Conservation (phyloP, 2,888 invertebrate species). For the Drosophila anomelani region DNA sequence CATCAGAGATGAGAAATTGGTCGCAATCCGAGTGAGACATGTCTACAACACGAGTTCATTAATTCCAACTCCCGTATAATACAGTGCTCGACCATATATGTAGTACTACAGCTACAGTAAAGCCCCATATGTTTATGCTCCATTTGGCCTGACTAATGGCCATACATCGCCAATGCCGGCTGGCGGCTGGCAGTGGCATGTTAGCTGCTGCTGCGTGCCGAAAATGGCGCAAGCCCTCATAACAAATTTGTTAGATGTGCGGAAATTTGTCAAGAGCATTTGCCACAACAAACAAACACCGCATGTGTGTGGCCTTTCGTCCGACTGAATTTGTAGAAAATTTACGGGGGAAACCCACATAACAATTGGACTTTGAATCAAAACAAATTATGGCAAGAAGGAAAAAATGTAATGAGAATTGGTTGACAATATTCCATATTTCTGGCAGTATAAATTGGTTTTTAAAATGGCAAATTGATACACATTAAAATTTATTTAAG, state of each 20-base stretch:
- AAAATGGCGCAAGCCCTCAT: slow-evolving; percentile 62
- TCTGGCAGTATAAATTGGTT: not conserved
- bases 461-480: not conserved
- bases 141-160: slow-evolving; percentile 67
- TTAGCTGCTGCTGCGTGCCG: slow-evolving; percentile 28
- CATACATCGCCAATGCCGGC: slow-evolving; percentile 21
- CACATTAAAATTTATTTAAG: too few relatives aligned
- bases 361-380: not conserved
- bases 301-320: slow-evolving; percentile 15
- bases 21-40: slow-evolving; percentile 54
- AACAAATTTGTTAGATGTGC: slow-evolving; percentile 69
- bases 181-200: slow-evolving; percentile 25
- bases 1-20: slow-evolving; percentile 44
- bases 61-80: slow-evolving; percentile 52
- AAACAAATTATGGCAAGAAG: slow-evolving; percentile 6
- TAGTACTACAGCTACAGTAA: not conserved
- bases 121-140: slow-evolving; percentile 39
- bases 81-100: slow-evolving; percentile 12
- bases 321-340: slow-evolving; percentile 6
- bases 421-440: not conserved
- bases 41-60: slow-evolving; percentile 71
- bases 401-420: not conserved
- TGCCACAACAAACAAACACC: slow-evolving; percentile 36
- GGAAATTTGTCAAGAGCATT: slow-evolving; percentile 64
- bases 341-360: slow-evolving; percentile 5